Evolutionary conservation across 2,113 vertebrate genomes (phyloP).

Genomic region (Vanacampus margaritifer): DNA sequence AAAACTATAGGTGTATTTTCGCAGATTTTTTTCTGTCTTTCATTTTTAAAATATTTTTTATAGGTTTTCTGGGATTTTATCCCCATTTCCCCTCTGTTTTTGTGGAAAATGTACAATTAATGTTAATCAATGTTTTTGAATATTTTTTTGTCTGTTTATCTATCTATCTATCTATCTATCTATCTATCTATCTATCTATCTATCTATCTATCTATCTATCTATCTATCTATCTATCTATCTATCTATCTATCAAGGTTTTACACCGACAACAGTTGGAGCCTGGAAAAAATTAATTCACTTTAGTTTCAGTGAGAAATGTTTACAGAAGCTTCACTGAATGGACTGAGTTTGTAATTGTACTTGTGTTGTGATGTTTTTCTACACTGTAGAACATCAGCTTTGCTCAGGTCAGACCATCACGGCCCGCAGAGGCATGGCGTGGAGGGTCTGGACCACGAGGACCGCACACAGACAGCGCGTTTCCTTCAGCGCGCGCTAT

Average conservation of each 20-base stretch:
- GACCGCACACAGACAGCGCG: slow-evolving; percentile 73
- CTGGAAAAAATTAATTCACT: background rate
- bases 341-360: background rate
- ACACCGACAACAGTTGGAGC: background rate
- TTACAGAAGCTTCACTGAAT: background rate
- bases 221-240: too few relatives aligned
- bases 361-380: background rate
- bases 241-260: background rate
- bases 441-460: slow-evolving; percentile 56
- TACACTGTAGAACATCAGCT: background rate
- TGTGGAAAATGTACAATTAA: too few relatives aligned
- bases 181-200: too few relatives aligned
- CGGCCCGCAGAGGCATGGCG: slow-evolving; percentile 55
- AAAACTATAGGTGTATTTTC: too few relatives aligned
- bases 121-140: too few relatives aligned
- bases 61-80: too few relatives aligned
- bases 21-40: too few relatives aligned
- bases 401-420: slow-evolving; percentile 40
- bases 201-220: too few relatives aligned
- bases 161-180: too few relatives aligned
- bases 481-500: slow-evolving; percentile 64
- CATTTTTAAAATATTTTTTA: too few relatives aligned
- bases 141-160: too few relatives aligned
- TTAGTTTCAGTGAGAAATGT: background rate
- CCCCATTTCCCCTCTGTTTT: too few relatives aligned